These are phyloP conservation scores for Saxidomus purpurata DNA, from an alignment of 1,140 invertebrate genomes.

Conservation along the genomic window DNA sequence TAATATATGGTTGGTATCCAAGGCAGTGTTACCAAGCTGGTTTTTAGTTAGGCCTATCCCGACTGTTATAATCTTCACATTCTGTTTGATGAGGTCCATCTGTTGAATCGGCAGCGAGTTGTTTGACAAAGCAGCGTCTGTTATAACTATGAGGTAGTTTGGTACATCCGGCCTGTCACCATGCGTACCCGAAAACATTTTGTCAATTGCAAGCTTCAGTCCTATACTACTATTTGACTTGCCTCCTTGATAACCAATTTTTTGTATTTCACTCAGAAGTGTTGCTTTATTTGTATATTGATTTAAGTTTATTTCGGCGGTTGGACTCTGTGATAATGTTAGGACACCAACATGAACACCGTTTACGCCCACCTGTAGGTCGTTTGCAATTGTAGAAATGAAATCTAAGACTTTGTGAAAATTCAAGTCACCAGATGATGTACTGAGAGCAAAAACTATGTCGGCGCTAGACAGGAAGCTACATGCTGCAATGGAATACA, in stretches of 20 bases:
- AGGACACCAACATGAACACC: slow-evolving; percentile 72
- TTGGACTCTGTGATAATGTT: slow-evolving; percentile 66
- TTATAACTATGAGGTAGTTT: slow-evolving; percentile 69
- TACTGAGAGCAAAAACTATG: slow-evolving; percentile 77
- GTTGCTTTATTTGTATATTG: slow-evolving; percentile 68
- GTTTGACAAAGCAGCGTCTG: slow-evolving; percentile 69
- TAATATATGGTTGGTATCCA: slow-evolving; percentile 70
- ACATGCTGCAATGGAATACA: slow-evolving; percentile 6
- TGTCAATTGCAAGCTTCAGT: slow-evolving; percentile 62
- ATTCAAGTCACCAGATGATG: slow-evolving; percentile 74
- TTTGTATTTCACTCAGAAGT: slow-evolving; percentile 63
- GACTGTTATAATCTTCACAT: slow-evolving; percentile 64
- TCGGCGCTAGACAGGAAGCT: slow-evolving; percentile 64
- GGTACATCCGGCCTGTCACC: slow-evolving; percentile 59
- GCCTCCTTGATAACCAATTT: slow-evolving; percentile 65
- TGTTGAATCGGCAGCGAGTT: slow-evolving; percentile 21
- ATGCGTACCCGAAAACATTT: slow-evolving; percentile 35
- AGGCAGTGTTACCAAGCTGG: slow-evolving; percentile 71
- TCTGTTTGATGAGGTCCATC: slow-evolving; percentile 60
- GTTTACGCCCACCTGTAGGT: slow-evolving; percentile 69
- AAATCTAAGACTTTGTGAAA: slow-evolving; percentile 73
- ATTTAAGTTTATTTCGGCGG: slow-evolving; percentile 73
- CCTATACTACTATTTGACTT: slow-evolving; percentile 72
- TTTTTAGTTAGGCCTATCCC: slow-evolving; percentile 67
- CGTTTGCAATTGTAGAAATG: slow-evolving; percentile 67